These are phyloP conservation scores for Sphenopsis melanotis DNA, from an alignment of 2,797 vertebrate species.

Conservation along the genomic window DNA sequence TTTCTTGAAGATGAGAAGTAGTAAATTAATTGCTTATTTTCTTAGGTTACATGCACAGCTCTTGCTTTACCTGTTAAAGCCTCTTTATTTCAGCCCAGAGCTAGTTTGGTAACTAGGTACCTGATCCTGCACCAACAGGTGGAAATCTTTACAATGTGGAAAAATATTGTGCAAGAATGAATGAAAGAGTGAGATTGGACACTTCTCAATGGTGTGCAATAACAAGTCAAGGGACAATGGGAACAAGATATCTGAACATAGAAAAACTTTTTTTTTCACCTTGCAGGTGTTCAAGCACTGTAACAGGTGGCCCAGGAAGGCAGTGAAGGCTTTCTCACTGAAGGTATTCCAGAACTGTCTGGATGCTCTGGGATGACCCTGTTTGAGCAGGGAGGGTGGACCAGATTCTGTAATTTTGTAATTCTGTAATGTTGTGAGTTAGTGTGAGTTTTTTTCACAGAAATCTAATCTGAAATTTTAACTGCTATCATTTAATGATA, in stretches of 20 bases:
- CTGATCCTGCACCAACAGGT: neutral
- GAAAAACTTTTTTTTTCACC: rapidly evolving
- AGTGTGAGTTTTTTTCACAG: neutral
- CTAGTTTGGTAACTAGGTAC: rapidly evolving
- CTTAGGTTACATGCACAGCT: neutral
- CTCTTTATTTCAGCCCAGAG: neutral
- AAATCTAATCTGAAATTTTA: neutral
- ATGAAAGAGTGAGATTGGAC: neutral
- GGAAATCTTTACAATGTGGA: neutral
- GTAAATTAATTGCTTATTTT: neutral
- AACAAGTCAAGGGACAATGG: neutral
- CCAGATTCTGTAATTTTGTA: neutral
- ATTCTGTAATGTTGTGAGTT: neutral
- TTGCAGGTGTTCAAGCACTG: neutral
- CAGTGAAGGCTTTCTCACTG: neutral
- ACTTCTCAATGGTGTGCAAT: rapidly evolving
- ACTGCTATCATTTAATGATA: neutral
- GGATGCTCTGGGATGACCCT: neutral
- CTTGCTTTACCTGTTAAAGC: neutral
- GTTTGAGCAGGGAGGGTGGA: neutral
- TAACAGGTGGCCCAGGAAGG: neutral
- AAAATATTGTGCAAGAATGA: neutral
- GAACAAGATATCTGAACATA: neutral
- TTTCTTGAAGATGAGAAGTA: neutral
- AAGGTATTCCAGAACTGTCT: neutral